These are phyloP conservation scores for Ciona savignyi DNA, from an alignment of 23 tunicate species.

Conservation along the genomic window DNA sequence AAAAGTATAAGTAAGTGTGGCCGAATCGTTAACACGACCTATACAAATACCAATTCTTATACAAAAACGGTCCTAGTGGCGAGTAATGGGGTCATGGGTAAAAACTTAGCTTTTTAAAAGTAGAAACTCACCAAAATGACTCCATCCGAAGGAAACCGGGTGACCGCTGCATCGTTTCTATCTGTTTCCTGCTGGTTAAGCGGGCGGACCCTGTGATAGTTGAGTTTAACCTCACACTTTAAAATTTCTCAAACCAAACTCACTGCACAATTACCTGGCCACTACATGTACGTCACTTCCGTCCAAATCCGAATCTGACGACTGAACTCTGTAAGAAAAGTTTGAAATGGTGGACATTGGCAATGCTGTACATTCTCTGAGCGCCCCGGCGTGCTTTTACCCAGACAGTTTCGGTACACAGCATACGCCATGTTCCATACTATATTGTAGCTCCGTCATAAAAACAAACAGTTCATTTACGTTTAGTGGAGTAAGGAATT, in stretches of 20 bases:
- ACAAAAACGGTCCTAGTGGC: too few relatives aligned
- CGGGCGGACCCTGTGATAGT: constrained; percentile 77
- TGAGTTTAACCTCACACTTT: not conserved
- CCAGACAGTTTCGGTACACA: not conserved
- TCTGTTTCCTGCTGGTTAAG: constrained; percentile 63
- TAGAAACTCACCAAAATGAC: constrained; percentile 35
- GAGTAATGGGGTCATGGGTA: not conserved
- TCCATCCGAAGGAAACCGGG: constrained; percentile 69
- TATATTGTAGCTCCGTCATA: not conserved
- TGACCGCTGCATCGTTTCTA: constrained; percentile 29
- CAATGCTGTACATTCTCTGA: too few relatives aligned
- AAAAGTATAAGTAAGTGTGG: too few relatives aligned
- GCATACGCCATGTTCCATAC: not conserved
- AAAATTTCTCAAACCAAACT: not conserved
- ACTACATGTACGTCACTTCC: constrained; percentile 73
- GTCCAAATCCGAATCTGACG: constrained; percentile 57
- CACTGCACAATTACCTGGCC: constrained; percentile 28
- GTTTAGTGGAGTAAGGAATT: not conserved
- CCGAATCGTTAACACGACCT: too few relatives aligned
- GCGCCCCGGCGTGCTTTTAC: not conserved
- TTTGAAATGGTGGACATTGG: not conserved
- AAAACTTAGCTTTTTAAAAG: not conserved
- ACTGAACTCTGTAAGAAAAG: constrained; percentile 15
- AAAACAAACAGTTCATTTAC: not conserved
- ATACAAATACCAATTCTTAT: too few relatives aligned